Percentiles rank a stretch among this genome's conserved stretches.
Evolutionary conservation across 2,888 invertebrate species (phyloP).

Genomic region (Mechanitis mazaeus): DNA sequence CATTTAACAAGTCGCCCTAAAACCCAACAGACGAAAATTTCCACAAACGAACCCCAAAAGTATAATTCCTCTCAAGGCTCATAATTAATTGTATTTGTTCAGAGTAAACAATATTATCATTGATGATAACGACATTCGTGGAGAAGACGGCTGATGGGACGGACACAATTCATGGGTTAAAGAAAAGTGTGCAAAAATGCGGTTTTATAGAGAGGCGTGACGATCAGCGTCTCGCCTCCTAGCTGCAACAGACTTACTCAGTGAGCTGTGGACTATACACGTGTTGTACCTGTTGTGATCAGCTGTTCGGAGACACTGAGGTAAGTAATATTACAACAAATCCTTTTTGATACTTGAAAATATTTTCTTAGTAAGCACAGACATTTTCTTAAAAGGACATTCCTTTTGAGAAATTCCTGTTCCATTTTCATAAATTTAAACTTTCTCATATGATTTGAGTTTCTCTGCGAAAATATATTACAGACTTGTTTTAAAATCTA

Average conservation of each 20-base stretch:
- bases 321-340: conserved; percentile 11
- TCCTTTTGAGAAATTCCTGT: too few species aligned
- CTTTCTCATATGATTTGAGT: too few species aligned
- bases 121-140: conserved; percentile 45
- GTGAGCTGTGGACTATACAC: conserved; percentile 30
- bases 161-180: conserved; percentile 40
- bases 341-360: too few species aligned
- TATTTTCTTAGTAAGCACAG: too few species aligned
- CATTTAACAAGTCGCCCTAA: neutral
- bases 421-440: too few species aligned
- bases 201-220: conserved; percentile 59
- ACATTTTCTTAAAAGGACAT: too few species aligned
- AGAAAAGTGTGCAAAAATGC: conserved; percentile 51
- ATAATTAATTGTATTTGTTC: conserved; percentile 27
- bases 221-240: conserved; percentile 52
- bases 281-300: conserved; percentile 19
- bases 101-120: conserved; percentile 43
- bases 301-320: conserved; percentile 14
- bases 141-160: conserved; percentile 39
- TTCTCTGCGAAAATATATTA: too few species aligned
- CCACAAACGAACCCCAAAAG: conserved; percentile 28
- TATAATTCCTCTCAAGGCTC: conserved; percentile 52
- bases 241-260: conserved; percentile 26
- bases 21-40: neutral
- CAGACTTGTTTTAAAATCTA: too few species aligned